These are phyloP conservation scores for Sebastes trivittatus DNA, from an alignment of 2,797 vertebrate species.

Conservation along the genomic window DNA sequence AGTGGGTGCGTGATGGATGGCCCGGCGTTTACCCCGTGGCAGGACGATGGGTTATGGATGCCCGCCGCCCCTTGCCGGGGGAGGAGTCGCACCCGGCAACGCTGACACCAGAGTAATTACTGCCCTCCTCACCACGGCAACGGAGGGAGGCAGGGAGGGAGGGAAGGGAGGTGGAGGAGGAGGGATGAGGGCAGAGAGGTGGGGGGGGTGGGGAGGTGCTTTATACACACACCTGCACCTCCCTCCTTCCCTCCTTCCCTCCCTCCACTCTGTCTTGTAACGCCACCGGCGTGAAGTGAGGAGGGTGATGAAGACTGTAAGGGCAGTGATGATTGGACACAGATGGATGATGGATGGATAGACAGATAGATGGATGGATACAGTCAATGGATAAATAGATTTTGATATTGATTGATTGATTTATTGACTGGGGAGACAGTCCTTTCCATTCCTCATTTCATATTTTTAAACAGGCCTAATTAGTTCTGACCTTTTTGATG, in stretches of 20 bases:
- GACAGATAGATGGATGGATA: conserved; percentile 5
- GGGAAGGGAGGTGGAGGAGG: conserved; percentile 32
- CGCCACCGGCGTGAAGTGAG: conserved; percentile 28
- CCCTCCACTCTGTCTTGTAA: conserved; percentile 40
- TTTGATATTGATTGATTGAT: conserved; percentile 19
- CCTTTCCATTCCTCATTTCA: background rate
- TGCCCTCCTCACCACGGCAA: conserved; percentile 76
- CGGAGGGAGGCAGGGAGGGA: conserved; percentile 22
- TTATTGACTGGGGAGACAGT: background rate
- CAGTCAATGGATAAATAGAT: conserved; percentile 17
- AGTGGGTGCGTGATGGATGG: conserved; percentile 98
- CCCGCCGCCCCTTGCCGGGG: conserved; percentile 89
- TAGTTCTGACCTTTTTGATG: background rate
- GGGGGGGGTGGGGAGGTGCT: conserved; percentile 7
- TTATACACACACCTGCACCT: conserved; percentile 73
- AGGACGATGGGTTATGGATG: conserved; percentile 98
- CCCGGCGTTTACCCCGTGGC: conserved; percentile 95
- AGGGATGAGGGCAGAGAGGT: conserved; percentile 31
- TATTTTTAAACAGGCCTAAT: background rate
- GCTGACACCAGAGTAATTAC: conserved; percentile 88
- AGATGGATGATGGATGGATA: conserved; percentile 42
- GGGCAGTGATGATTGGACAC: conserved; percentile 35
- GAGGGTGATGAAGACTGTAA: conserved; percentile 15
- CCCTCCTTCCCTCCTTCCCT: conserved; percentile 6
- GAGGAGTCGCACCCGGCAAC: conserved; percentile 91